Evolutionary conservation across 2,888 invertebrate species (phyloP), one percentile per base, ranked within the genome.

Genomic region (Oxystoma pomonae): DNA sequence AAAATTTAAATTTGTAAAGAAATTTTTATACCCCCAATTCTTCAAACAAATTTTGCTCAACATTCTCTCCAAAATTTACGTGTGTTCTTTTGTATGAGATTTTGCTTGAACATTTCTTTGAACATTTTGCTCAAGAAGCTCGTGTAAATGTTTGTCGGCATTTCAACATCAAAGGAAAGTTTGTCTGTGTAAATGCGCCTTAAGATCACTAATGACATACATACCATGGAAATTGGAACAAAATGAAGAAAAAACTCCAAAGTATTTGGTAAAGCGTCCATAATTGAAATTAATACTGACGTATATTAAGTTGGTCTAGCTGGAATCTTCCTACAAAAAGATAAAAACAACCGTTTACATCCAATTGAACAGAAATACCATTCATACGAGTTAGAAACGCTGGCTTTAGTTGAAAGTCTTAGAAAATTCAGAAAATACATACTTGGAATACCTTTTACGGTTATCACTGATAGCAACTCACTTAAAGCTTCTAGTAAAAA

Each of bases 401-500:
- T 79, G 12, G 77, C 77, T 1, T 72, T 78, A 0, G 73, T 78
- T 0, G 72, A 69, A 59, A 67, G 72, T 9, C 53, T 78, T 1
- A 64, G 70, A n/a, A 72, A 75, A 60, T 78, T 78, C 63, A 67
- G 76, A 12, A 69, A 69, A 0, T 79, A 78, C 62, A 55, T 79
- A 0, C 63, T 74, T 2, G 74, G 73, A 1, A 67, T 70, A 2
- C 16, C 57, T 1, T 78, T 78, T 77, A 63, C 68, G 74, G 67
- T 76, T 1, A 61, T 72, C 0, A 75, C 73, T 0, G 79, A 80
- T 59, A 77, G 76, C 57, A 72, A 72, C 22, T 70, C 75, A 0
- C 49, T 77, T 1, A 74, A 71, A 22, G 59, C 69, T 0, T 71
- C 76, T 0, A 65, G 71, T 49, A 60, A 21, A 1, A 75, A 77